Conservation (phyloP, 2,113 vertebrate species). For the Bubo scandiacus region DNA sequence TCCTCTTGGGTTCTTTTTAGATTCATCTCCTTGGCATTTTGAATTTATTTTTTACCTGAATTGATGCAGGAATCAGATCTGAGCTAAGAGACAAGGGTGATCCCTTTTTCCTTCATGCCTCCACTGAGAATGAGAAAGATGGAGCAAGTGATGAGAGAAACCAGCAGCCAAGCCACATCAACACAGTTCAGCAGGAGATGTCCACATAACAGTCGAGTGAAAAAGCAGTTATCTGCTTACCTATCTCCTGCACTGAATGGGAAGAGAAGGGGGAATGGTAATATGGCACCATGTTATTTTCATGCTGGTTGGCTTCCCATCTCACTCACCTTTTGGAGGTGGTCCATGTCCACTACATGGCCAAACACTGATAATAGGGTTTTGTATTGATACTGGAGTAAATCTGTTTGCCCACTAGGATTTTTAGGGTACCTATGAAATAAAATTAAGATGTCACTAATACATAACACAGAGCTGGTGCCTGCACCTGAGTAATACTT, state of each 20-base stretch:
- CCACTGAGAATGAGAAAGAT: neutral
- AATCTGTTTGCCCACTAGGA: neutral
- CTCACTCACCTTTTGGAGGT: neutral
- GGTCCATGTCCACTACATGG: neutral
- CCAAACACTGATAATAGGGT: neutral
- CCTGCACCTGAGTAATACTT: neutral
- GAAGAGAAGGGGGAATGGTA: neutral
- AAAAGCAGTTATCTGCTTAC: neutral
- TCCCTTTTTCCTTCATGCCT: neutral
- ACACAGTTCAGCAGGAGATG: neutral
- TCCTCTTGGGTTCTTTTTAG: neutral
- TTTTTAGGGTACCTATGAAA: neutral
- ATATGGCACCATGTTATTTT: neutral
- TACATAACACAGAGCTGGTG: neutral
- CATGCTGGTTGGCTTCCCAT: neutral
- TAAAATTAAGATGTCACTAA: neutral
- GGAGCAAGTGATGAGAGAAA: neutral
- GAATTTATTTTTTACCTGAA: neutral
- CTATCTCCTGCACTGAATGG: neutral
- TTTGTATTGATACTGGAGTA: neutral
- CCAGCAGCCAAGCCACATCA: neutral
- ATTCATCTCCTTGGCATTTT: neutral
- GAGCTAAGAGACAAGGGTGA: neutral
- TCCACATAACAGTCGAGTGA: rapidly evolving
- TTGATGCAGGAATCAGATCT: neutral